phyloP scores from a whole-genome alignment of 2,888 invertebrate species.

The Oligia strigilis region DNA sequence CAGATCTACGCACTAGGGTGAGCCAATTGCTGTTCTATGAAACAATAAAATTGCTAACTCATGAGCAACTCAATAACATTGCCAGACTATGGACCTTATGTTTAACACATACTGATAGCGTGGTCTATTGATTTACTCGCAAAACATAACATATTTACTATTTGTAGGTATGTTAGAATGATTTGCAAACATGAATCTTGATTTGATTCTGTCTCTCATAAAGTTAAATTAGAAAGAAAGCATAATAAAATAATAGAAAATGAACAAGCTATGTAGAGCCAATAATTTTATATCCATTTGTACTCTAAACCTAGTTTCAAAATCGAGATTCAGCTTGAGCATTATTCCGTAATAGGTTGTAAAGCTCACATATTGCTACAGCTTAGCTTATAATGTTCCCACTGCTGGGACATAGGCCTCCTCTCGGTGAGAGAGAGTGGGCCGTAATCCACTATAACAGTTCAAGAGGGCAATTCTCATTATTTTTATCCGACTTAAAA shows the following conservation, averaged over 20 bases:
- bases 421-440: neutral
- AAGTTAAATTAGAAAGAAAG: neutral
- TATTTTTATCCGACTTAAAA: too few species aligned
- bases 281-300: neutral
- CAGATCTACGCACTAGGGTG: conserved; percentile 34
- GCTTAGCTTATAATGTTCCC: neutral
- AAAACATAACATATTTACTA: neutral
- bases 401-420: too few species aligned
- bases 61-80: neutral
- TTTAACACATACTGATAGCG: neutral
- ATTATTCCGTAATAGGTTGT: neutral
- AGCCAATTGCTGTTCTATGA: conserved; percentile 32
- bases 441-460: neutral
- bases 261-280: neutral
- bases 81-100: neutral
- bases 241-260: neutral
- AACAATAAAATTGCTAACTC: neutral
- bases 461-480: too few species aligned
- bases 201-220: neutral
- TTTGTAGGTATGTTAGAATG: neutral
- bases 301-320: neutral
- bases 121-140: neutral
- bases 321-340: neutral
- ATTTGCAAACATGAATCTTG: neutral
- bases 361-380: neutral